Conservation (phyloP, 2,113 vertebrate species). For the Rousettus leschenaultii region DNA sequence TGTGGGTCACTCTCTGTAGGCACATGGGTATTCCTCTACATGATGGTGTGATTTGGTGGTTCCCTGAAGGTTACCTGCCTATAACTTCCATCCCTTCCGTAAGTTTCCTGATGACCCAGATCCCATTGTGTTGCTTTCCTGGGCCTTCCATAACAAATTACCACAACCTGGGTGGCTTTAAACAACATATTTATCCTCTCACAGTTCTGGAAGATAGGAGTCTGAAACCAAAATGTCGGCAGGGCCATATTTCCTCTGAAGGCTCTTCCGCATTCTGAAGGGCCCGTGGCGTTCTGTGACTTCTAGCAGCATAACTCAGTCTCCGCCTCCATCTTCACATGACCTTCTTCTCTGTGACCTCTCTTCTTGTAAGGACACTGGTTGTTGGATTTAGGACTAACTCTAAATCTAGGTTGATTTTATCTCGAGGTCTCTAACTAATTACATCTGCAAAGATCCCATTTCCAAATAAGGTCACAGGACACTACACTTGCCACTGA, state of each 20-base stretch:
- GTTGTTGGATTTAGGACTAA: background rate
- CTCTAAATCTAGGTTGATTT: background rate
- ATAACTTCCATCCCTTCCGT: background rate
- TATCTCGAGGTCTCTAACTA: background rate
- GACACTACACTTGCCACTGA: background rate
- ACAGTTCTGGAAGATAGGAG: background rate
- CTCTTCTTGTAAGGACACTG: background rate
- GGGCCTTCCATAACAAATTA: background rate
- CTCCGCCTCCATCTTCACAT: background rate
- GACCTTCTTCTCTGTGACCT: background rate
- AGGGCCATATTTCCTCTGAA: background rate
- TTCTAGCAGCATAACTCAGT: background rate
- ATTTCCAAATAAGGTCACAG: background rate
- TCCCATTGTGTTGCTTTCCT: background rate
- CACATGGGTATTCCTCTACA: background rate
- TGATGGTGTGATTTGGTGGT: background rate
- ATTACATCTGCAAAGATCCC: background rate
- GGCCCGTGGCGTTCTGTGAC: background rate
- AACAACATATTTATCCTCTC: background rate
- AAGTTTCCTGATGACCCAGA: background rate
- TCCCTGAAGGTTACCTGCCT: background rate
- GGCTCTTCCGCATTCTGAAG: background rate
- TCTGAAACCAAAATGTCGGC: background rate
- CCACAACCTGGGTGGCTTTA: background rate
- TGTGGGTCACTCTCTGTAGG: background rate